Conservation (phyloP, 2,797 vertebrate genomes). For the Yasuhikotakia modesta region DNA sequence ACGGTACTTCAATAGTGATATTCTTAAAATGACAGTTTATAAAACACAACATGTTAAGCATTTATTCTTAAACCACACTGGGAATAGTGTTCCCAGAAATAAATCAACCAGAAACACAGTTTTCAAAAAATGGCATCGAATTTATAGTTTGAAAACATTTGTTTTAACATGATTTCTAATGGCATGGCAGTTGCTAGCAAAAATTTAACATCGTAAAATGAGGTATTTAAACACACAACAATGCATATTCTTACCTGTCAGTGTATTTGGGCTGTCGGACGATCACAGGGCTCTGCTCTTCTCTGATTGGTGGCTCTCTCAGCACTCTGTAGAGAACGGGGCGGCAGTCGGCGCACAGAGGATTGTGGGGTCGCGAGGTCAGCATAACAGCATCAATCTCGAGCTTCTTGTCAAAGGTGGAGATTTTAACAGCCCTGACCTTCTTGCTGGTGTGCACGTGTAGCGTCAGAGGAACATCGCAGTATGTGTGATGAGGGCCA, state of each 20-base stretch:
- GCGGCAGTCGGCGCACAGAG: conserved; percentile 83
- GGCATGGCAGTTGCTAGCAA: not conserved
- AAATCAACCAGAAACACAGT: conserved; percentile 26
- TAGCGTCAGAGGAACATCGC: conserved; percentile 88
- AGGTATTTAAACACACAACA: conserved; percentile 1
- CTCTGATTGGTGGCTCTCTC: conserved; percentile 80
- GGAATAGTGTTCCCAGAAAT: conserved; percentile 36
- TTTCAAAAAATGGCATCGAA: conserved; percentile 12
- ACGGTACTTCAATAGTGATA: not conserved
- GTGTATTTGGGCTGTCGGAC: conserved; percentile 78
- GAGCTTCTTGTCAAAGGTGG: conserved; percentile 92
- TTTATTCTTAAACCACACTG: conserved; percentile 30
- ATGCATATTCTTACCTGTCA: conserved; percentile 80
- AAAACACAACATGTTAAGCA: not conserved
- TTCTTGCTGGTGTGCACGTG: conserved; percentile 78
- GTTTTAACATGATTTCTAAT: conserved; percentile 8
- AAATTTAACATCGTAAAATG: not conserved
- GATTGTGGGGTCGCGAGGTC: conserved; percentile 80
- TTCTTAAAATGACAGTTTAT: conserved; percentile 7
- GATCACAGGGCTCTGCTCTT: conserved; percentile 61
- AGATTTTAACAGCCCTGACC: conserved; percentile 83
- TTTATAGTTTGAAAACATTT: not conserved
- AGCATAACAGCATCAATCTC: conserved; percentile 92
- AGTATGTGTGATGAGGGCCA: conserved; percentile 87
- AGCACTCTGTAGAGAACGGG: conserved; percentile 82